Evolutionary conservation across 2,888 invertebrate genomes (phyloP), one percentile per base, ranked within the genome.

Genomic region (Tuta absoluta): DNA sequence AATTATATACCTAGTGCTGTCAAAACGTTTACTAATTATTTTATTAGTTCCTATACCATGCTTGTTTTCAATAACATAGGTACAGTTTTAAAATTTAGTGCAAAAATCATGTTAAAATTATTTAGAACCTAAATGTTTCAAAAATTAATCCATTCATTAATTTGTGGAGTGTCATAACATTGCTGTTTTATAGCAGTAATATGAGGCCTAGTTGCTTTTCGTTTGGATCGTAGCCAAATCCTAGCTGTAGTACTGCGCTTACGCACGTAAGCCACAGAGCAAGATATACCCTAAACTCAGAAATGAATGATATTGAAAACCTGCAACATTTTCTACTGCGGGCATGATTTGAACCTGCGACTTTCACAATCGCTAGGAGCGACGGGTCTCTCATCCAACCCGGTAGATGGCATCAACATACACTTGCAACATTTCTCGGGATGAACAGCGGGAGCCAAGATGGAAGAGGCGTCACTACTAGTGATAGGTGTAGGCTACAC

Each of bases 171-270:
- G 37, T 58, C 58, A 60, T 60, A 45, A 60, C 38, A 45, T 60
- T 58, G 28, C 23, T 8, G 45, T 23, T 64, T 59, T 51, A 51
- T 64, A 59, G 19, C 33, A 10, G 19, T 37, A 45, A 33, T 58
- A 58, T 58, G 57, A 58, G 56, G 37, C 19, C 19, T 45, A 63
- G 49, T 45, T 28, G 19, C 21, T 28, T 28, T 28, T 33, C 4
- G 19, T 57, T 63, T 63, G 63, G 59, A 17, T 24, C 1, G 37
- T n/a, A 11, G 49, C 63, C 59, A 63, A 45, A 24, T 45, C 45
- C 45, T 60, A 60, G 45, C 3, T 59, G 19, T 38, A n/a, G n/a
- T 8, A 33, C 4, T 33, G 33, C 33, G 45, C 45, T 45, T 17
- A n/a, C n/a, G 45, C n/a, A 45, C n/a, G 45, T n/a, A 3, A 7